Conservation (phyloP, 1,140 invertebrate species). For the Neocloeon triangulifer region DNA sequence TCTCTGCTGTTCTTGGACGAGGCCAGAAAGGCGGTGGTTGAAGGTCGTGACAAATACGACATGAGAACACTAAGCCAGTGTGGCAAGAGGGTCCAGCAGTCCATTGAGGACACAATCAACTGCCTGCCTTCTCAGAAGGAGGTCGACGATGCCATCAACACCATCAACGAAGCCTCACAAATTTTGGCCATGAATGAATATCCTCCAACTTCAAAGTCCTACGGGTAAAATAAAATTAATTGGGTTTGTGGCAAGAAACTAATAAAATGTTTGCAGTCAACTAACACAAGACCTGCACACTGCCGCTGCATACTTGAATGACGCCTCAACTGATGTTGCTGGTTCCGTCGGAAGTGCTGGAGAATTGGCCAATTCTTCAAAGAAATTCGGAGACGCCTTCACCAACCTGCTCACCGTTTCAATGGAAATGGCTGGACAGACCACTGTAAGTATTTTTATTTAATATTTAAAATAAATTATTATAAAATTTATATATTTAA, state of each 20-base stretch:
- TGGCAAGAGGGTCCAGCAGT: no score
- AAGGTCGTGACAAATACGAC: no score
- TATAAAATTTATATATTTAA: no score
- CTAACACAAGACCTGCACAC: conserved; percentile 64
- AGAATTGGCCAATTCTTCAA: conserved; percentile 46
- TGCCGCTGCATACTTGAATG: conserved; percentile 60
- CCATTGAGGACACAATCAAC: conserved; percentile 42
- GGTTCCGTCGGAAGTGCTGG: conserved; percentile 38
- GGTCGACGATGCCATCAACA: conserved; percentile 63
- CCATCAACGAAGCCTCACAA: conserved; percentile 52
- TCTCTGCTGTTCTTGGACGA: conserved; percentile 57
- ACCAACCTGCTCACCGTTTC: conserved; percentile 47
- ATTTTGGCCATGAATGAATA: conserved; percentile 47
- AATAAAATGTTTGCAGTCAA: conserved; percentile 24
- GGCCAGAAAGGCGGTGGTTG: conserved; percentile 36
- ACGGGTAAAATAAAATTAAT: conserved; percentile 30
- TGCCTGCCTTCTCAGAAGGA: conserved; percentile 75
- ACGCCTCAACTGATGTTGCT: conserved; percentile 57
- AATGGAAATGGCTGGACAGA: conserved; percentile 63
- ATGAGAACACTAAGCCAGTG: no score
- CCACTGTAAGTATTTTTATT: conserved; percentile 20
- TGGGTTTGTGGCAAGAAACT: neutral
- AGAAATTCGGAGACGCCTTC: conserved; percentile 49
- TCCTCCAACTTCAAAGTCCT: conserved; percentile 43
- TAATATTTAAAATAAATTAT: no score